Percentiles rank a stretch among this genome's conserved stretches.
Conservation (phyloP, 1,140 invertebrate species). For the Stegodyphus dumicola region DNA sequence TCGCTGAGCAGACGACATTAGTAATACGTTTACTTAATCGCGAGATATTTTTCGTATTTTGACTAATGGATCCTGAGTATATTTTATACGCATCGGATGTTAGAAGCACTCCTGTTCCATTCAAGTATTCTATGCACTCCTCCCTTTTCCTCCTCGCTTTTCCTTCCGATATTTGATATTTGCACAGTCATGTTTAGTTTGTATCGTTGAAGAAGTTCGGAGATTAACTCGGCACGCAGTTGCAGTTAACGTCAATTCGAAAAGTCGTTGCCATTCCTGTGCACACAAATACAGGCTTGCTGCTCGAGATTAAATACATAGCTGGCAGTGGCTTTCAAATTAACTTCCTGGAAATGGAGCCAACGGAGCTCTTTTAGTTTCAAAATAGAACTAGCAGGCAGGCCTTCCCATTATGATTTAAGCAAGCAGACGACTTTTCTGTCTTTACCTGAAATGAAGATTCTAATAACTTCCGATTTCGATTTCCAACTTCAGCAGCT, state of each 20-base stretch:
- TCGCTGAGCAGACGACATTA: constrained; percentile 3
- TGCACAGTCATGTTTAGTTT: constrained; percentile 9
- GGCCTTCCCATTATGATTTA: constrained; percentile 16
- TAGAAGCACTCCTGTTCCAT: too few relatives aligned
- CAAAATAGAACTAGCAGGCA: background rate
- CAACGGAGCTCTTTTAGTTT: background rate
- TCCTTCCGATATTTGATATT: too few relatives aligned
- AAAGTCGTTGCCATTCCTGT: background rate
- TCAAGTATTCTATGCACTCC: too few relatives aligned
- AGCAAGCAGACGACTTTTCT: constrained; percentile 38
- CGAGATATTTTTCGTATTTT: background rate
- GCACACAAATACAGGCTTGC: background rate
- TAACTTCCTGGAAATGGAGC: constrained; percentile 13
- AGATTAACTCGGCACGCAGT: background rate
- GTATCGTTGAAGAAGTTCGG: constrained; percentile 31
- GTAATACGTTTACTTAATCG: background rate
- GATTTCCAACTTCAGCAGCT: constrained; percentile 6
- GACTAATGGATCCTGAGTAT: too few relatives aligned
- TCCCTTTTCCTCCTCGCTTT: background rate
- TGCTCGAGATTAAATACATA: constrained; percentile 43
- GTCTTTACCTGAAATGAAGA: constrained; percentile 41
- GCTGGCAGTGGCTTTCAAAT: constrained; percentile 51
- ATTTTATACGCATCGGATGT: background rate
- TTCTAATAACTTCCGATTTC: constrained; percentile 47
- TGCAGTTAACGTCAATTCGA: constrained; percentile 15